Conservation (phyloP, 2,797 vertebrate species). For the Chaenodraco wilsoni region DNA sequence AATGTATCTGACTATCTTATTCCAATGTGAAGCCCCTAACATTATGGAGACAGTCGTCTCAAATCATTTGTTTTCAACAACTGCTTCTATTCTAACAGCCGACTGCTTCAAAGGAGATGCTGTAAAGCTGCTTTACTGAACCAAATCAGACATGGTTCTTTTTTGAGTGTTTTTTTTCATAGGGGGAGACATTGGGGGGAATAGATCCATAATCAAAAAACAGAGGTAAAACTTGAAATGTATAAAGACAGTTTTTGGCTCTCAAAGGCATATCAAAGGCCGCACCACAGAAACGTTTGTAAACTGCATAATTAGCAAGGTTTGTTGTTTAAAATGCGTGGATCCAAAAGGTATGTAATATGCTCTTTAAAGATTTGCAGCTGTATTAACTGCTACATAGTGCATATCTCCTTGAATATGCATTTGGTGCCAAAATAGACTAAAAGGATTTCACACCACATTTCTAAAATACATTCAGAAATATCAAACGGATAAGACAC, state of each 20-base stretch:
- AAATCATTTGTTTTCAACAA: no score
- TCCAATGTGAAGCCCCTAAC: no score
- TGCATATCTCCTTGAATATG: constrained; percentile 18
- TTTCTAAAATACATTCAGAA: not conserved
- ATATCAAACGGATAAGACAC: constrained; percentile 52
- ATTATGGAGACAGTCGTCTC: no score
- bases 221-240: constrained; percentile 4
- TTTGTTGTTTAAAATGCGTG: not conserved
- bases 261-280: constrained; percentile 44
- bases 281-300: not conserved
- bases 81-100: no score
- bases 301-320: not conserved
- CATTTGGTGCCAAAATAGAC: constrained; percentile 26
- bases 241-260: not conserved
- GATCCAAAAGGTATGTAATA: not conserved
- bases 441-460: not conserved
- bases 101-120: not conserved
- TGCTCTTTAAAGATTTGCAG: not conserved
- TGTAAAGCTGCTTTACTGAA: not conserved
- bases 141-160: not conserved
- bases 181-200: constrained; percentile 14
- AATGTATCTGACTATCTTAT: no score
- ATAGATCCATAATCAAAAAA: constrained; percentile 1
- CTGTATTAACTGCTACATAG: not conserved
- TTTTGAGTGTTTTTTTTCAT: constrained; percentile 12